phyloP scores from a whole-genome alignment of 2,797 vertebrate species.

The Anableps anableps region DNA sequence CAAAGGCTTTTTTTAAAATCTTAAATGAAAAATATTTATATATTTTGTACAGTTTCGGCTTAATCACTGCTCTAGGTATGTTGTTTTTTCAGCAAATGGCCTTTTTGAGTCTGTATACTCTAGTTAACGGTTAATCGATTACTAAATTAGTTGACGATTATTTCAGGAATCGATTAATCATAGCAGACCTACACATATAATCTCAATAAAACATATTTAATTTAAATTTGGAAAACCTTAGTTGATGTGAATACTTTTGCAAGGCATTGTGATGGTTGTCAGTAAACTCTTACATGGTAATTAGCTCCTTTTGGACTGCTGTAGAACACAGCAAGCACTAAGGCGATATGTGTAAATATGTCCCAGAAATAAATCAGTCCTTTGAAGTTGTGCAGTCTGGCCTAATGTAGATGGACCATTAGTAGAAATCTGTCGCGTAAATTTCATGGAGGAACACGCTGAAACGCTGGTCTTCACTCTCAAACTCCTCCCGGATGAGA shows the following conservation, averaged over 20 bases:
- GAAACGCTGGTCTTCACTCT: slow-evolving; percentile 30
- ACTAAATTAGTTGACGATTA: too few species aligned
- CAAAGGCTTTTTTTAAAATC: too few species aligned
- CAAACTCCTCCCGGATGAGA: slow-evolving; percentile 31
- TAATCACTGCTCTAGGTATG: too few species aligned
- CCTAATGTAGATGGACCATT: slow-evolving; percentile 10
- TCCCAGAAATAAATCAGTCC: slow-evolving; percentile 29
- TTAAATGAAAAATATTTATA: too few species aligned
- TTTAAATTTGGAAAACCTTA: not conserved
- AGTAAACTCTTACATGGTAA: not conserved
- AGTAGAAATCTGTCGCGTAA: slow-evolving; percentile 33
- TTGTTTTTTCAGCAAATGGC: too few species aligned
- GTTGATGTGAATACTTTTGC: not conserved
- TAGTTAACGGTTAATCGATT: too few species aligned
- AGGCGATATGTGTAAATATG: not conserved
- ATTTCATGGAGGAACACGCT: slow-evolving; percentile 22
- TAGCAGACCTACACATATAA: too few species aligned
- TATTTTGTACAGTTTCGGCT: too few species aligned
- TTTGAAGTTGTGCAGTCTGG: slow-evolving; percentile 8
- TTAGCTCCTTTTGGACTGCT: not conserved
- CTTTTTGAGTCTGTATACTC: too few species aligned
- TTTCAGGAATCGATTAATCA: too few species aligned
- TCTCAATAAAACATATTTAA: not conserved
- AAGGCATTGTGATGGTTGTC: not conserved
- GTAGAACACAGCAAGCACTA: not conserved